Conservation (phyloP, 1,140 invertebrate genomes). For the Dryas iulia region DNA sequence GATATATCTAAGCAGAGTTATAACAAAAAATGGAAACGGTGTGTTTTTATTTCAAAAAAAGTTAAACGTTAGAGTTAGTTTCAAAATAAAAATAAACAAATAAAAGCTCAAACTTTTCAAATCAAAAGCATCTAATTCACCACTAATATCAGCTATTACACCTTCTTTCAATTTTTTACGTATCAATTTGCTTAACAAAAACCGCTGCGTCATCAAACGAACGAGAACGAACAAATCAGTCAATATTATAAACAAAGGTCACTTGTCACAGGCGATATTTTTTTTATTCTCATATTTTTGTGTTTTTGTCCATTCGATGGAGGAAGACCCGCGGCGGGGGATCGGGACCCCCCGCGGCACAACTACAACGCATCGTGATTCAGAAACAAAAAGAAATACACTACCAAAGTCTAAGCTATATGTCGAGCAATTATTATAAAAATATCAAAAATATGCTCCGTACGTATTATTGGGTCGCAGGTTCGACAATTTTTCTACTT, state of each 20-base stretch:
- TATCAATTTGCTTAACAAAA: slow-evolving; percentile 23
- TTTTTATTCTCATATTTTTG: slow-evolving; percentile 69
- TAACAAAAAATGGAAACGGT: no score
- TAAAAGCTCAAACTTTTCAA: no score
- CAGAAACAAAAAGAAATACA: slow-evolving; percentile 71
- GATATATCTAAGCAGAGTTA: no score
- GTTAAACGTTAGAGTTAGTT: no score
- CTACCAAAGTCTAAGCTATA: slow-evolving; percentile 8
- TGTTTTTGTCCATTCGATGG: slow-evolving; percentile 72
- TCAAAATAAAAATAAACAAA: no score
- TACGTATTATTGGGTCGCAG: neutral
- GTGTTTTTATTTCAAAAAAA: no score
- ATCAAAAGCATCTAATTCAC: neutral
- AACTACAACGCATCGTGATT: slow-evolving; percentile 75
- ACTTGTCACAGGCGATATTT: slow-evolving; percentile 75
- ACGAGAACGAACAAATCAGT: slow-evolving; percentile 69
- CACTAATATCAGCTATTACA: neutral
- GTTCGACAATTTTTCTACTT: neutral
- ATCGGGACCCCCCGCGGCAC: slow-evolving; percentile 55
- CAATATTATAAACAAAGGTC: slow-evolving; percentile 72
- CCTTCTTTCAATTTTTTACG: neutral
- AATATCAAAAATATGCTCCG: neutral
- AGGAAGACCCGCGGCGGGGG: slow-evolving; percentile 74
- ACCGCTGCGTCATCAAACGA: slow-evolving; percentile 59
- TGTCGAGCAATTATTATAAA: slow-evolving; percentile 18